Conservation (phyloP, 35 echinoderm and acorn worm genomes). For the Lytechinus pictus region DNA sequence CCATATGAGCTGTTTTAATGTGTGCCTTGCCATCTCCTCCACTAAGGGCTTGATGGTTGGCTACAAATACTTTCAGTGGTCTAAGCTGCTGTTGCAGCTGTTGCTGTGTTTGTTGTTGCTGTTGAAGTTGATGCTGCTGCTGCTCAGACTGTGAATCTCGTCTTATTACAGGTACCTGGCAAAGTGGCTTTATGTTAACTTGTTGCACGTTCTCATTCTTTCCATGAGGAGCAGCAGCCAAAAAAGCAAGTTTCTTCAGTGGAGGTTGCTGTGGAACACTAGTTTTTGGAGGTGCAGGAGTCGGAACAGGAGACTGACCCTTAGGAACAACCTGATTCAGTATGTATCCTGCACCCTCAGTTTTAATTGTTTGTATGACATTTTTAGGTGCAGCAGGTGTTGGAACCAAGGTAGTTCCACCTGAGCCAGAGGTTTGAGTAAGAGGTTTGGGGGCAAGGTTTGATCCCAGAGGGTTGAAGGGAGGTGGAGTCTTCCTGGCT, state of each 20-base stretch:
- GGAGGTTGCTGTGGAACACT: constrained; percentile 11
- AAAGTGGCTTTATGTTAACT: not conserved
- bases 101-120: not conserved
- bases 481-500: constrained; percentile 41
- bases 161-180: not conserved
- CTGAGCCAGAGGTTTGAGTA: constrained; percentile 39
- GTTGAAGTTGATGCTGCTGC: not conserved
- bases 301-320: constrained; percentile 49
- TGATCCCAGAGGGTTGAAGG: constrained; percentile 42
- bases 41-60: constrained; percentile 28
- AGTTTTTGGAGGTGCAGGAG: not conserved
- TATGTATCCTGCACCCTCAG: not conserved
- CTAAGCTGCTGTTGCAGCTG: not conserved
- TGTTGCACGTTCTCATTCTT: not conserved
- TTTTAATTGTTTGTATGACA: not conserved
- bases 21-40: constrained; percentile 26
- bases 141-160: constrained; percentile 37
- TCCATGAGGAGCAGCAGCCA: constrained; percentile 24
- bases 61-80: constrained; percentile 44
- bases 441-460: constrained; percentile 55
- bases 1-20: not conserved
- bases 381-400: not conserved
- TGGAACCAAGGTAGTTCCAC: constrained; percentile 46
- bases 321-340: not conserved
- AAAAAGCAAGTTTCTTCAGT: constrained; percentile 32